These are phyloP conservation scores for Solea senegalensis DNA, from an alignment of 2,113 vertebrate species.

Conservation along the genomic window DNA sequence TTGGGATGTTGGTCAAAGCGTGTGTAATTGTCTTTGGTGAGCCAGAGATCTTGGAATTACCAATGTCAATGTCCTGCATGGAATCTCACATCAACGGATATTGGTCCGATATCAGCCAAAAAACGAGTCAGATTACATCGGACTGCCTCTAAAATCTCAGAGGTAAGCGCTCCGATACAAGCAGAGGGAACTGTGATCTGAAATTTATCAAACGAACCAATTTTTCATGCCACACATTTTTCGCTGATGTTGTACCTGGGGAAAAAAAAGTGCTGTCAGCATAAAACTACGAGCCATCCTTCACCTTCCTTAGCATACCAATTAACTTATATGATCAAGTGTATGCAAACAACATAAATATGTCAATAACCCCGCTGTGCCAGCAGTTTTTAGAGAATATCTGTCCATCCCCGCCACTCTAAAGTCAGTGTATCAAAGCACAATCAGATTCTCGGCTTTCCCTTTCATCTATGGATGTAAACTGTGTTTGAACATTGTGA, in stretches of 20 bases:
- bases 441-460: not conserved
- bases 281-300: slow-evolving; percentile 15
- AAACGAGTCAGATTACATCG: too few relatives aligned
- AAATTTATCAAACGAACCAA: slow-evolving; percentile 6
- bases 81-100: too few relatives aligned
- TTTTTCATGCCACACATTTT: slow-evolving; percentile 16
- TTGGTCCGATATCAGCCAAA: too few relatives aligned
- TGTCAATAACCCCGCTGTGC: slow-evolving; percentile 21
- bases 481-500: not conserved
- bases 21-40: too few relatives aligned
- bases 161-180: too few relatives aligned
- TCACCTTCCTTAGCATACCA: not conserved
- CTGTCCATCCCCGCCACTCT: slow-evolving; percentile 12
- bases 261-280: slow-evolving; percentile 16
- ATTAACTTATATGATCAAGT: slow-evolving; percentile 1
- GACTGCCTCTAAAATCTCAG: too few relatives aligned
- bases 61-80: too few relatives aligned
- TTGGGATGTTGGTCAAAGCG: too few relatives aligned
- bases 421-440: not conserved
- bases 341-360: slow-evolving; percentile 11
- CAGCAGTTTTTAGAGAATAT: slow-evolving; percentile 20
- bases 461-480: not conserved
- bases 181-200: not conserved
- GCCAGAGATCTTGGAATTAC: too few relatives aligned
- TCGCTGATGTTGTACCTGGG: slow-evolving; percentile 16